Percentiles rank a stretch among this genome's conserved stretches.
Evolutionary conservation across 2,113 vertebrate species (phyloP).

Genomic region (Pedetes capensis): DNA sequence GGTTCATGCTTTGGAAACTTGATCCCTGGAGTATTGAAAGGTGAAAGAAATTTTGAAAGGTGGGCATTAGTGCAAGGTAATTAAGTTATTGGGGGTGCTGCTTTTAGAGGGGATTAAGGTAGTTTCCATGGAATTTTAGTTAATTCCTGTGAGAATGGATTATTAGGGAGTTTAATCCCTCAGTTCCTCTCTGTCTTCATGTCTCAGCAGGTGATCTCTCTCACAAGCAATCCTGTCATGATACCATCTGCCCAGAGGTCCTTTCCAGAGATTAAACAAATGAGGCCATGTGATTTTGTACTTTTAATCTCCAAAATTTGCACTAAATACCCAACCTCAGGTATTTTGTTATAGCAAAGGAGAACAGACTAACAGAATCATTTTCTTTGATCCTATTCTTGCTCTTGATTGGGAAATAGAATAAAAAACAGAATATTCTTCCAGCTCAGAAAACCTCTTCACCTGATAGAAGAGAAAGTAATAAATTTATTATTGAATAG

Average conservation of each 20-base stretch:
- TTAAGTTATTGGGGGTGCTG: not conserved
- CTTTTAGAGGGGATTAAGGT: not conserved
- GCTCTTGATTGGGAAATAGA: not conserved
- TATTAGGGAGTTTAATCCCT: not conserved
- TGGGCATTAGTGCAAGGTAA: not conserved
- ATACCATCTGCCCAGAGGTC: not conserved
- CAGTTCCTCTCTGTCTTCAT: not conserved
- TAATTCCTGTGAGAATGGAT: not conserved
- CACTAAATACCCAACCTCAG: not conserved
- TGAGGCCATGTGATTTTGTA: not conserved
- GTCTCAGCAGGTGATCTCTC: not conserved
- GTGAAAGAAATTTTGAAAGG: not conserved
- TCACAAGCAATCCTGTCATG: not conserved
- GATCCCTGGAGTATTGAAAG: not conserved
- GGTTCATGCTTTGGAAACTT: not conserved
- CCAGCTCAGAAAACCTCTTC: not conserved
- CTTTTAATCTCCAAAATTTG: not conserved
- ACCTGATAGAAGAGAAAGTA: not conserved
- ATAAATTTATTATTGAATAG: not conserved
- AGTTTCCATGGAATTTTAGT: not conserved
- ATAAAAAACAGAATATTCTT: not conserved
- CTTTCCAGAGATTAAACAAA: not conserved
- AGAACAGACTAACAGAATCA: not conserved
- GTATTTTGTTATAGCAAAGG: not conserved
- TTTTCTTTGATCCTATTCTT: not conserved